Base-by-base conservation (phyloP, 1,140 invertebrate species). In the Lepidotrigona ventralis region DNA sequence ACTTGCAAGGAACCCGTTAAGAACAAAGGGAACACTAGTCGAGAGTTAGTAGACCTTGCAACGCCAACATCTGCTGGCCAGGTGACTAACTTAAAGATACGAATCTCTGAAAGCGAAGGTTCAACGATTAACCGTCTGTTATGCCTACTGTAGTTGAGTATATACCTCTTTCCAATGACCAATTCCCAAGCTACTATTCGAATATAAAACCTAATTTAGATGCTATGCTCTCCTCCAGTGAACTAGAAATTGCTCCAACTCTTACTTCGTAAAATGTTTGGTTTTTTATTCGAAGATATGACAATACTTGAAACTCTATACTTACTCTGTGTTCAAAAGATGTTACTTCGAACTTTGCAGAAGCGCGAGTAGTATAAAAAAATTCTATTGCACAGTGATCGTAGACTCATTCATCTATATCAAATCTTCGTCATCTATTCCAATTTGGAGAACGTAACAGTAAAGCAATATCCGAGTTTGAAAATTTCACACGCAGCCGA, bases 21-120 rank as follows among this genome's bases (percentile, higher is more conserved):
- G 69, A 63, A 72, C 0, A 63, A 53, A 72, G 64, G 8, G 77
- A 46, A 26, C 17, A 11, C 15, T 33, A 3, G 23, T 29, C 17
- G n/a, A 72, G 56, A 26, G 15, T 39, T 33, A 19, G 26, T 58
- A 33, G 63, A 68, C 71, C 71, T 53, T 29, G 79, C 46, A 73
- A 39, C 53, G 68, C 66, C 68, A 75, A 74, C 79, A 81, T 81
- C 79, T 81, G 79, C 29, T 23, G n/a, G 33, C 79, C 79, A 81
- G 79, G 79, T 81, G 79, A 75, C 79, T 64, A 33, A 54, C 73
- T 68, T 23, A 1, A 17, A 81, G 79, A 81, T 81, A 81, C 33
- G 60, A 56, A 81, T 81, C 79, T 81, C 19, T 17, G 60, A 64
- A 17, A 51, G n/a, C 21, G 12, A 53, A 60, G 54, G 33, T 26